These are phyloP conservation scores for Chromis chromis DNA, from an alignment of 2,797 vertebrate genomes.

Conservation along the genomic window DNA sequence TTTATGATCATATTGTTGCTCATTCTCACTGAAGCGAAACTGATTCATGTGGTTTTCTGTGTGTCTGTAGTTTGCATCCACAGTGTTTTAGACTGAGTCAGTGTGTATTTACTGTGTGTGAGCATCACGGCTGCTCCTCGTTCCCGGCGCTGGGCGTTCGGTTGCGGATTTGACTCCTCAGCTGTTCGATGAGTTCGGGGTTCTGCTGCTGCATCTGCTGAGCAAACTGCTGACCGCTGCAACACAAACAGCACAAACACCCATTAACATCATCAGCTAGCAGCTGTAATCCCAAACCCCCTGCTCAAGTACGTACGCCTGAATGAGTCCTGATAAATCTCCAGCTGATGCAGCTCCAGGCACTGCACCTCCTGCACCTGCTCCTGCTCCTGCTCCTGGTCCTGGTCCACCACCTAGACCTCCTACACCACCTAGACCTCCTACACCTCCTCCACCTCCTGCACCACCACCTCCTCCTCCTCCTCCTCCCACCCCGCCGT, in stretches of 20 bases:
- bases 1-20: too few species aligned
- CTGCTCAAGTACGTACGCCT: conserved; percentile 89
- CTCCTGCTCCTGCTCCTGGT: conserved; percentile 44
- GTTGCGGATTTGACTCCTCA: conserved; percentile 95
- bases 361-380: not conserved
- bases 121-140: conserved; percentile 90
- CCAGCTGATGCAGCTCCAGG: not conserved
- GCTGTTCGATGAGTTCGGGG: conserved; percentile 95
- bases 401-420: too few species aligned
- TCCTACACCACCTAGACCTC: conserved; percentile 58
- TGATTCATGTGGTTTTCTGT: too few species aligned
- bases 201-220: conserved; percentile 99
- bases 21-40: too few species aligned
- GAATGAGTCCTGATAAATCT: conserved; percentile 91
- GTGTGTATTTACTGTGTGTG: conserved; percentile 30
- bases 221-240: conserved; percentile 94
- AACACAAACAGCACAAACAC: not conserved
- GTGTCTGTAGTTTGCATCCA: too few species aligned
- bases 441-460: conserved; percentile 44
- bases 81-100: too few species aligned
- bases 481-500: conserved; percentile 84
- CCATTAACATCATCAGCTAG: not conserved
- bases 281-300: not conserved
- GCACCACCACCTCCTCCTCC: not conserved
- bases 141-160: conserved; percentile 93